These are phyloP conservation scores for Prorops nasuta DNA, from an alignment of 1,140 invertebrate genomes.

Conservation along the genomic window DNA sequence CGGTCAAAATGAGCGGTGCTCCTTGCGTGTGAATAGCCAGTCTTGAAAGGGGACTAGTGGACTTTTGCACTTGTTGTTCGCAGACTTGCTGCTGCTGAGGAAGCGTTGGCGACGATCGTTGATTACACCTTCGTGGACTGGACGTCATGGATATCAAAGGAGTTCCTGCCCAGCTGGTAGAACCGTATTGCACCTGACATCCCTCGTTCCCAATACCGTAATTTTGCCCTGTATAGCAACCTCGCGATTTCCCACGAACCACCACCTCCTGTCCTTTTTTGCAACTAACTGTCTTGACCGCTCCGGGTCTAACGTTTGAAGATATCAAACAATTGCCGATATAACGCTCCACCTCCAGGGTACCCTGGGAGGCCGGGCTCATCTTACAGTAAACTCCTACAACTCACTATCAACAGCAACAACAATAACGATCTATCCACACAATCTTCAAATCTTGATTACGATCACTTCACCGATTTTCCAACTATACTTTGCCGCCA, in stretches of 20 bases:
- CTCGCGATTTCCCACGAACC: constrained; percentile 8
- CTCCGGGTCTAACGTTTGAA: constrained; percentile 39
- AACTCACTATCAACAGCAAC: background rate
- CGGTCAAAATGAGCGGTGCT: constrained; percentile 70
- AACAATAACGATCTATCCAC: too few species aligned
- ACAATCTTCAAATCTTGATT: too few species aligned
- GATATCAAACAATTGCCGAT: constrained; percentile 66
- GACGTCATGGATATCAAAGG: constrained; percentile 67
- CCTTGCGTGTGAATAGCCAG: constrained; percentile 76
- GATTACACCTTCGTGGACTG: constrained; percentile 44
- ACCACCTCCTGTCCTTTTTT: constrained; percentile 27
- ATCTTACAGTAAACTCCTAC: constrained; percentile 54
- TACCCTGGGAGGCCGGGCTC: constrained; percentile 63
- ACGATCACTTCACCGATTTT: too few species aligned
- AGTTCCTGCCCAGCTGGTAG: constrained; percentile 64
- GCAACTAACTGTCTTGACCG: constrained; percentile 46
- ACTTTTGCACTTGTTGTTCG: constrained; percentile 37
- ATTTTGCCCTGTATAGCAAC: constrained; percentile 24
- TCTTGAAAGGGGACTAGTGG: constrained; percentile 58
- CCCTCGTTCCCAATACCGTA: constrained; percentile 30
- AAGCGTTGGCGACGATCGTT: constrained; percentile 43
- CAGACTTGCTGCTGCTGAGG: constrained; percentile 17
- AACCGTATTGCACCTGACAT: constrained; percentile 37
- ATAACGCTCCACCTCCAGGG: constrained; percentile 65
- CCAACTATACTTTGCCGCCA: too few species aligned